These are phyloP conservation scores for Druon quercuslanigerum DNA, from an alignment of 1,140 invertebrate species.

Conservation along the genomic window DNA sequence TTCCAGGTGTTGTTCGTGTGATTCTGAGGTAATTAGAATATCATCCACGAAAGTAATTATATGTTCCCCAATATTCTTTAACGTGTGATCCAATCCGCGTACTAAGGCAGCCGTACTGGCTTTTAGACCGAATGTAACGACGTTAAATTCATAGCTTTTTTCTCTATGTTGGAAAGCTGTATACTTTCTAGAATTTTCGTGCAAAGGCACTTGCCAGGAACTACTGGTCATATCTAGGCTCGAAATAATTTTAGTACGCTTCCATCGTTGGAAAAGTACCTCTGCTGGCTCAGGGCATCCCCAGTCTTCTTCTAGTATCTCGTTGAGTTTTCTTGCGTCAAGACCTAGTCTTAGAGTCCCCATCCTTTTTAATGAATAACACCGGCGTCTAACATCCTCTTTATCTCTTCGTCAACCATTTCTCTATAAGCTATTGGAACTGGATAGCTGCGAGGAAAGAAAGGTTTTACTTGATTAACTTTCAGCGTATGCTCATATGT, in stretches of 20 bases:
- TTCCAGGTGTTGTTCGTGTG: constrained; percentile 41
- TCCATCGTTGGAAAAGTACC: constrained; percentile 47
- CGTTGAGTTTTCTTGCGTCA: too few relatives aligned
- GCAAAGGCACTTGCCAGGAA: constrained; percentile 51
- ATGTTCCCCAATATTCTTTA: constrained; percentile 1
- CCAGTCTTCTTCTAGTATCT: too few relatives aligned
- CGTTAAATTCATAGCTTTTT: not conserved
- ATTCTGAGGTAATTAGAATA: constrained; percentile 38
- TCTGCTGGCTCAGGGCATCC: too few relatives aligned
- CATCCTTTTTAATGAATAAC: too few relatives aligned
- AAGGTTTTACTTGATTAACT: not conserved
- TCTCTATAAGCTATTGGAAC: constrained; percentile 40
- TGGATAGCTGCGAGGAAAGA: not conserved
- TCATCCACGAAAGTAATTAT: constrained; percentile 50
- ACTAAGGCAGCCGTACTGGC: constrained; percentile 58
- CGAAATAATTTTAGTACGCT: constrained; percentile 44
- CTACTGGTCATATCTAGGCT: constrained; percentile 56
- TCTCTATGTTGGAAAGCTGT: constrained; percentile 60
- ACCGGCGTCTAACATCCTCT: constrained; percentile 41
- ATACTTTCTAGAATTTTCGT: constrained; percentile 50
- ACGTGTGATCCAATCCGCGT: not conserved
- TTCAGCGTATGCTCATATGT: not conserved
- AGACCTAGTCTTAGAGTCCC: too few relatives aligned
- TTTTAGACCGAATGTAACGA: constrained; percentile 60
- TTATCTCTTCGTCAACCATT: constrained; percentile 34